Percentiles rank a stretch among this genome's conserved stretches.
These are phyloP conservation scores for Drosophila seclusa DNA, from an alignment of 2,888 invertebrate genomes.

Conservation along the genomic window DNA sequence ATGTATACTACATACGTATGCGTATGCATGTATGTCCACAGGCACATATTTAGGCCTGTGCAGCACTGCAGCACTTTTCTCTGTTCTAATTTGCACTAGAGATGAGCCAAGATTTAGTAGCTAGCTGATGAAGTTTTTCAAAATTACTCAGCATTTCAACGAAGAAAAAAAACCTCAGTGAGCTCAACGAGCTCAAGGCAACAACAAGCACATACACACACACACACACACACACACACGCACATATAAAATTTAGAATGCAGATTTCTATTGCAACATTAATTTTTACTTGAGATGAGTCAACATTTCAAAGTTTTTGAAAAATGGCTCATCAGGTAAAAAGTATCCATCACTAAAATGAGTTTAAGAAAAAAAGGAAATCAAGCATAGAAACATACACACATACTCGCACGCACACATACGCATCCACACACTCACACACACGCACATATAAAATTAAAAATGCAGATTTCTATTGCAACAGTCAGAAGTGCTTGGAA, in stretches of 20 bases:
- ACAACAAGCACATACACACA: neutral
- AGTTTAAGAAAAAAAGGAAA: conserved; percentile 34
- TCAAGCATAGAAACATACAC: conserved; percentile 28
- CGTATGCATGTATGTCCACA: neutral
- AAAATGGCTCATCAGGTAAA: neutral
- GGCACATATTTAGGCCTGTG: neutral
- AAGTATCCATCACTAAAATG: conserved; percentile 19
- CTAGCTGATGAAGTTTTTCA: neutral
- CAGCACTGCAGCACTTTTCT: neutral
- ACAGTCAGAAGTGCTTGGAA: conserved; percentile 73
- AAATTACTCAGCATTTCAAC: neutral
- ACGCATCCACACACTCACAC: conserved; percentile 5
- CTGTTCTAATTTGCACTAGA: conserved; percentile 1
- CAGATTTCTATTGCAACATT: neutral
- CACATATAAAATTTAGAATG: neutral
- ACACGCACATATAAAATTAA: conserved; percentile 54
- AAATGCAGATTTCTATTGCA: conserved; percentile 78
- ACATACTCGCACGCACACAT: conserved; percentile 12
- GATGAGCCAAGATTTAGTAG: conserved; percentile 4
- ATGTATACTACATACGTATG: neutral
- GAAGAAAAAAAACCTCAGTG: neutral
- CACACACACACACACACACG: neutral
- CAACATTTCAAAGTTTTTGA: neutral
- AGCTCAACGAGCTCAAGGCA: neutral
- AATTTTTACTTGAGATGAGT: neutral